Conservation (phyloP, 2,113 vertebrate genomes). For the Typhlomys cinereus region DNA sequence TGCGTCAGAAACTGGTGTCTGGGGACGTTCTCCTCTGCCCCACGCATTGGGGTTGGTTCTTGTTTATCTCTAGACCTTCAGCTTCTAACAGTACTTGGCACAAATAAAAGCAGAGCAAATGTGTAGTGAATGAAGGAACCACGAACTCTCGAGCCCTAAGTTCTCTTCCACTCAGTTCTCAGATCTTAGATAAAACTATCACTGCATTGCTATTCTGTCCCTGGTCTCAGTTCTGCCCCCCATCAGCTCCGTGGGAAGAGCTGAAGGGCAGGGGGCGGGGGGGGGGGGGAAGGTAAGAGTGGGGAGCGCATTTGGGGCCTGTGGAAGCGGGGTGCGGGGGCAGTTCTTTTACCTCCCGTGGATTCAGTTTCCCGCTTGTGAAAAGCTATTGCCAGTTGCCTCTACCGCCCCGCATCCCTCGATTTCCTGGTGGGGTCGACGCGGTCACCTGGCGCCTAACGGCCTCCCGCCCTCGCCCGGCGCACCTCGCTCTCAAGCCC, state of each 20-base stretch:
- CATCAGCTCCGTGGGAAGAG: background rate
- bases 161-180: background rate
- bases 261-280: too few species aligned
- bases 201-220: background rate
- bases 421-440: too few species aligned
- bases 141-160: background rate
- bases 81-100: background rate
- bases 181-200: background rate
- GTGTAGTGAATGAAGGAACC: background rate
- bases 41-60: background rate
- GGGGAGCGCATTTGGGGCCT: too few species aligned
- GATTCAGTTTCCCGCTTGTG: too few species aligned
- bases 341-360: too few species aligned
- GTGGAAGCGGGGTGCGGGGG: too few species aligned
- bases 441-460: too few species aligned
- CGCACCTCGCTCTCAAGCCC: slow-evolving; percentile 25
- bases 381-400: too few species aligned
- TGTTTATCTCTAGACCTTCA: background rate
- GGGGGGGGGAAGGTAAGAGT: too few species aligned
- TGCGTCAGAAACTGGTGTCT: background rate
- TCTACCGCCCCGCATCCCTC: background rate
- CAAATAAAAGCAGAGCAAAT: background rate
- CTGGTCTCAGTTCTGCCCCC: background rate
- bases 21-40: background rate
- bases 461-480: too few species aligned